phyloP scores from a whole-genome alignment of 2,797 vertebrate genomes.

The Ptychadena robeensis region DNA sequence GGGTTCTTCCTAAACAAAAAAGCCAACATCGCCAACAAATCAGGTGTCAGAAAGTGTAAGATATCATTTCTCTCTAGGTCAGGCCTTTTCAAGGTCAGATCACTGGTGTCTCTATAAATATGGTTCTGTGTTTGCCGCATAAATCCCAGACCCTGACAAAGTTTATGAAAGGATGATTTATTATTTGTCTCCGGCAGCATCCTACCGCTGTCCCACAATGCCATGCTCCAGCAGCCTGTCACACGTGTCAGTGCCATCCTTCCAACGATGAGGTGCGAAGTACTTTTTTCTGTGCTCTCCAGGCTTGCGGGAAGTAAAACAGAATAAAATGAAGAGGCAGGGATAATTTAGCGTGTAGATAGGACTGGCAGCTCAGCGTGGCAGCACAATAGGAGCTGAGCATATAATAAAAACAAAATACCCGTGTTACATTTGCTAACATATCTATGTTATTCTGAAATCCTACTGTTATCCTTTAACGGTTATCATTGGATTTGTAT shows the following conservation, averaged over 20 bases:
- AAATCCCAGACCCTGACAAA: conserved; percentile 47
- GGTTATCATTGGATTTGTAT: background rate
- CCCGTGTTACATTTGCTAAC: background rate
- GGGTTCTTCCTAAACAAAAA: no score
- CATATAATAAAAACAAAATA: background rate
- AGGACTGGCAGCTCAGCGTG: background rate
- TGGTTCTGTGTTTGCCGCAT: conserved; percentile 39
- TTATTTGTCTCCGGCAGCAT: conserved; percentile 32
- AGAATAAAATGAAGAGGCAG: conserved; percentile 3
- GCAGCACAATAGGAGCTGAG: no score
- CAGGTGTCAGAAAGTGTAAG: background rate
- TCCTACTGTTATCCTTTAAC: background rate
- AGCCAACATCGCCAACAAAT: background rate
- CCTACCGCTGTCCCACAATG: conserved; percentile 42
- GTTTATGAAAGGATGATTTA: conserved; percentile 60
- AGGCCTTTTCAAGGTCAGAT: conserved; percentile 21
- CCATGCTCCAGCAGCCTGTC: conserved; percentile 49
- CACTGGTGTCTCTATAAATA: conserved; percentile 8
- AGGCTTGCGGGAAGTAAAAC: conserved; percentile 16
- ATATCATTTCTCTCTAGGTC: conserved; percentile 24
- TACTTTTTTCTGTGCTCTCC: background rate
- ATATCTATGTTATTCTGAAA: background rate
- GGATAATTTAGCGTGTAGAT: conserved; percentile 2
- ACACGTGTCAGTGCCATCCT: conserved; percentile 36
- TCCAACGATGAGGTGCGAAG: conserved; percentile 36